These are phyloP conservation scores for Oryctolagus cuniculus DNA, from an alignment of 2,113 vertebrate species.

Conservation along the genomic window DNA sequence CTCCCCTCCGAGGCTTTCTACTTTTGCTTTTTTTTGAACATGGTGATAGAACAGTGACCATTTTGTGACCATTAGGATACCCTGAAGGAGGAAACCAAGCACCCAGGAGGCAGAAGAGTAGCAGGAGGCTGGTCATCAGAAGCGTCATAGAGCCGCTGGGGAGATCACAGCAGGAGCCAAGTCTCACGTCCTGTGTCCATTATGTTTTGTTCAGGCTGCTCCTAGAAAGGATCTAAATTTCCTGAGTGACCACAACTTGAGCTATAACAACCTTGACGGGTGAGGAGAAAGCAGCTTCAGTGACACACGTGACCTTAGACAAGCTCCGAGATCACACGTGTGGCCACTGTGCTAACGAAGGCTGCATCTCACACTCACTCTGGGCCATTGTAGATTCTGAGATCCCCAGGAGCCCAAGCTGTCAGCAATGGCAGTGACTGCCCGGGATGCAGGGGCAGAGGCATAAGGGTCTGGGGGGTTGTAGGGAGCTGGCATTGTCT, in stretches of 20 bases:
- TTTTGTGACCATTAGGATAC: not conserved
- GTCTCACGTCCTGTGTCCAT: constrained; percentile 16
- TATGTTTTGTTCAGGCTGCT: not conserved
- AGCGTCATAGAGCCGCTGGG: not conserved
- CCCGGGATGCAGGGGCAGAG: not conserved
- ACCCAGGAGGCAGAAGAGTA: not conserved
- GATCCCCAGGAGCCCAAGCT: not conserved
- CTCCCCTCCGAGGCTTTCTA: not conserved
- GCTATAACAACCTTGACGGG: not conserved
- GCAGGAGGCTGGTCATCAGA: not conserved
- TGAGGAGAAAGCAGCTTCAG: not conserved
- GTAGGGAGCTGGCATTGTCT: not conserved
- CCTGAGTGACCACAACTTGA: not conserved
- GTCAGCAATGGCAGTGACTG: not conserved
- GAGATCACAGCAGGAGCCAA: not conserved
- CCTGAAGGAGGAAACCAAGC: not conserved
- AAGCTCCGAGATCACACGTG: not conserved
- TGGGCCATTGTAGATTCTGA: not conserved
- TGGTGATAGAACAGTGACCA: not conserved
- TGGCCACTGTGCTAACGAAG: not conserved
- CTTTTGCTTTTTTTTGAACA: not conserved
- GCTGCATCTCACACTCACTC: not conserved
- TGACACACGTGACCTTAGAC: not conserved
- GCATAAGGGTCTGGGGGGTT: not conserved
- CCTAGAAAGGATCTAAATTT: constrained; percentile 14